Conservation (phyloP, 2,797 vertebrate genomes). For the Platyrinchus mystaceus region DNA sequence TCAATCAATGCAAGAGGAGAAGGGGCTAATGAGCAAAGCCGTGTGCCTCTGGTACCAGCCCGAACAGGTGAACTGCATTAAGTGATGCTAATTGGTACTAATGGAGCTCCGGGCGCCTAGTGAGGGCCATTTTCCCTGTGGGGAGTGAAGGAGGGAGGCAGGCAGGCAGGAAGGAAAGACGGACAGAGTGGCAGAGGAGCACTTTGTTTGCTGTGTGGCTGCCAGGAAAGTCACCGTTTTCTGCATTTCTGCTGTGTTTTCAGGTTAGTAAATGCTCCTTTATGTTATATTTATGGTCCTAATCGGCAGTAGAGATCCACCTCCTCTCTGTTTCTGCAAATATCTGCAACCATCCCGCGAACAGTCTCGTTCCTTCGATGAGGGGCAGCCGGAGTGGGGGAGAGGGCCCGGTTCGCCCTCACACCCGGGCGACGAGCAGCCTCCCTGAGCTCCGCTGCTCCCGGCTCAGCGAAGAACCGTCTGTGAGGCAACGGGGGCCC, state of each 20-base stretch:
- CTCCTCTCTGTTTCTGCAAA: background rate
- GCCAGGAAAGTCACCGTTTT: background rate
- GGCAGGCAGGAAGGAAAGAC: no score
- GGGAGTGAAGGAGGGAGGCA: background rate
- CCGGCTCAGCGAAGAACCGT: background rate
- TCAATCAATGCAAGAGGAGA: background rate
- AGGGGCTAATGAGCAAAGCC: background rate
- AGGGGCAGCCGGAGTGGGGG: background rate
- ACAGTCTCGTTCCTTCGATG: fast-evolving
- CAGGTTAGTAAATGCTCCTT: background rate
- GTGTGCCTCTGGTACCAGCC: background rate
- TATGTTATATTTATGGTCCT: background rate
- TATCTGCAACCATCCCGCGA: fast-evolving
- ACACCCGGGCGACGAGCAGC: fast-evolving
- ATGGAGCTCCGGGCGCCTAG: background rate
- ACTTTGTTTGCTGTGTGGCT: background rate
- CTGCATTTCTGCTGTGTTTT: background rate
- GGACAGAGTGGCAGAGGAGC: no score
- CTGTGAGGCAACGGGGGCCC: background rate
- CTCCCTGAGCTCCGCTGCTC: background rate
- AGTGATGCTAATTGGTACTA: background rate
- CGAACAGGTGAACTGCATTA: background rate
- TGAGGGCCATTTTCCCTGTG: background rate
- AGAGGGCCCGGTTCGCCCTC: fast-evolving
- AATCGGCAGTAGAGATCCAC: background rate